Base-by-base conservation (phyloP, 2,113 vertebrate species). In the Cyphomyrus plagiostoma region DNA sequence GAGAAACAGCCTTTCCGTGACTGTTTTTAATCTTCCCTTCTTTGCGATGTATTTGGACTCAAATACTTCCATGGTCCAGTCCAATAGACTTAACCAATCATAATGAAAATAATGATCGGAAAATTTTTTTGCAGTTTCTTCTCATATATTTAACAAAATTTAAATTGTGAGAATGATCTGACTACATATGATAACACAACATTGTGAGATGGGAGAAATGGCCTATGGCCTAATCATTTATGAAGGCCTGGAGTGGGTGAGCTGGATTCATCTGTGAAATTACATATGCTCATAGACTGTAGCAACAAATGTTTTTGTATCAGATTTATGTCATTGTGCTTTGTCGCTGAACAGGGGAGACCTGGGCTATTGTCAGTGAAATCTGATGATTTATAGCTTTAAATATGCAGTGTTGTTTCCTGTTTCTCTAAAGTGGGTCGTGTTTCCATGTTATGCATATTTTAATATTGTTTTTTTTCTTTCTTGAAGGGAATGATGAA, bases 401-500 rank as follows among this genome's bases (percentile, higher is more conserved):
- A 5, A 83, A 62, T 62, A 23, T n/a, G 58, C 23, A 49, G 23
- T 46, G 7, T 1, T 74, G 11, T n/a, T 30, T 4, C 45, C 15
- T 42, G 30, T 45, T 26, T 17, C n/a, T 49, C 35, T 42, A 17
- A 13, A 19, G 17, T 42, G 30, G 30, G 17, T 50, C 1, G 7
- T 77, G 39, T 45, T 17, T 46, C 17, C 19, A 8, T 56, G 50
- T 42, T 19, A 15, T 26, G 13, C 58, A 45, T 4, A 3, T 70
- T 80, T 13, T 88, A 9, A 52, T 10, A 21, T 91, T 89, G 66
- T 53, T 53, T 87, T 93, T 2, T 94, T 92, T 95, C 92, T 89
- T 86, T 93, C 89, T 53, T 93, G 11, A 91, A 99, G 98, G 98
- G 92, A 99, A 99, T 88, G 98, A 99, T 93, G 98, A 99, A 53